Evolutionary conservation across 2,113 vertebrate species (phyloP), one percentile per base, ranked within the genome.

Genomic region (Suricata suricatta): DNA sequence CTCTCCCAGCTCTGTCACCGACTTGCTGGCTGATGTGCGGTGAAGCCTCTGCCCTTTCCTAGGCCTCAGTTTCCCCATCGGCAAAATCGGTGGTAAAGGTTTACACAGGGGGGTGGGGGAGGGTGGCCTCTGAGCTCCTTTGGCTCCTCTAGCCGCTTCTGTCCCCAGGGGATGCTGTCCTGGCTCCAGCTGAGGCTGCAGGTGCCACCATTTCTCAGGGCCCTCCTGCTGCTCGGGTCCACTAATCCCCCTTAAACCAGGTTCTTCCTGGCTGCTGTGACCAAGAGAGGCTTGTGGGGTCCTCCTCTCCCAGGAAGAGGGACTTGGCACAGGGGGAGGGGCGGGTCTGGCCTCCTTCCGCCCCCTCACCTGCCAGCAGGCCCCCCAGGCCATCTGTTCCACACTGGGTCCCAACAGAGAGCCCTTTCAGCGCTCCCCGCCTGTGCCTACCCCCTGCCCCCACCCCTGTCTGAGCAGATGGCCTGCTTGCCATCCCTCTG

Each of bases 361-460:
- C 44, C 87, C 50, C 47, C 72, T 72, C 50, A 8, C 83, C 60
- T 0, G 11, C 81, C 83, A 72, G 52, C 0, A 1, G 66, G 54
- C 71, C 71, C 71, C 71, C 84, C 38, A 4, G 35, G 88, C 96
- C 97, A 97, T 98, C 98, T 98, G 97, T 92, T 90, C 93, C 50
- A 71, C n/a, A 50, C 93, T 25, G 8, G 50, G 41, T 35, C 83
- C 93, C 94, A 47, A 90, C 71, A 96, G 88, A 93, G 52, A 96
- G 44, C 71, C 90, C 84, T 69, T 96, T 96, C 88, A 95, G 92
- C 0, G 0, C 68, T 71, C 16, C 0, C 2, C 3, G 86, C 92
- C 79, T 50, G 23, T 25, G 72, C 92, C 92, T 76, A 2, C 44
- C 83, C 60, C 12, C 35, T 63, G 11, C 13, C 60, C 76, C 74